Evolutionary conservation across 2,797 vertebrate genomes (phyloP).

Genomic region (Botia almorhae): DNA sequence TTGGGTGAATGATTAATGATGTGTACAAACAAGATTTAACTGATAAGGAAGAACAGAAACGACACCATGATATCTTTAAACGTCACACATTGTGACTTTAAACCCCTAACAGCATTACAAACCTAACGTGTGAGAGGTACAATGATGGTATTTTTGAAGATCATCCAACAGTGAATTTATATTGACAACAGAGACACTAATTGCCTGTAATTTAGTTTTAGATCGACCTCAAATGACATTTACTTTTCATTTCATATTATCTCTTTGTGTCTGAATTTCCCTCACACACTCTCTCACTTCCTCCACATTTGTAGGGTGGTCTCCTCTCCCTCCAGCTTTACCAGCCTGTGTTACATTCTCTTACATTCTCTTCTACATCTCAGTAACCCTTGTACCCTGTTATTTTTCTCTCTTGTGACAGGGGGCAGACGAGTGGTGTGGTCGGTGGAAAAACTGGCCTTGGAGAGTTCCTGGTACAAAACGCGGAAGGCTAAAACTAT

Average conservation of each 20-base stretch:
- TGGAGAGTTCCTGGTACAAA: conserved; percentile 14
- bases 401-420: conserved; percentile 38
- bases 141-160: conserved; percentile 35
- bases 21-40: neutral
- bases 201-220: conserved; percentile 17
- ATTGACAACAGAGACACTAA: conserved; percentile 40
- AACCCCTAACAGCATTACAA: conserved; percentile 9
- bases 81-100: neutral
- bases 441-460: conserved; percentile 17
- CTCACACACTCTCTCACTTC: neutral
- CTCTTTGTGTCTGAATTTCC: neutral
- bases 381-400: conserved; percentile 33
- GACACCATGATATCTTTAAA: neutral
- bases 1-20: conserved; percentile 3
- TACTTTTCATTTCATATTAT: neutral
- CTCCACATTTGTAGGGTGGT: conserved; percentile 21
- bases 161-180: conserved; percentile 35
- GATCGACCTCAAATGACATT: conserved; percentile 2
- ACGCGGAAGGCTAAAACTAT: conserved; percentile 14
- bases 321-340: conserved; percentile 11
- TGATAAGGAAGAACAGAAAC: neutral
- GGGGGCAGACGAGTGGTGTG: conserved; percentile 34
- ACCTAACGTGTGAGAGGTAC: neutral
- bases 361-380: conserved; percentile 34
- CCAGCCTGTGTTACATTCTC: conserved; percentile 4